phyloP scores from a whole-genome alignment of 2,797 vertebrate genomes.

The Helostoma temminkii region DNA sequence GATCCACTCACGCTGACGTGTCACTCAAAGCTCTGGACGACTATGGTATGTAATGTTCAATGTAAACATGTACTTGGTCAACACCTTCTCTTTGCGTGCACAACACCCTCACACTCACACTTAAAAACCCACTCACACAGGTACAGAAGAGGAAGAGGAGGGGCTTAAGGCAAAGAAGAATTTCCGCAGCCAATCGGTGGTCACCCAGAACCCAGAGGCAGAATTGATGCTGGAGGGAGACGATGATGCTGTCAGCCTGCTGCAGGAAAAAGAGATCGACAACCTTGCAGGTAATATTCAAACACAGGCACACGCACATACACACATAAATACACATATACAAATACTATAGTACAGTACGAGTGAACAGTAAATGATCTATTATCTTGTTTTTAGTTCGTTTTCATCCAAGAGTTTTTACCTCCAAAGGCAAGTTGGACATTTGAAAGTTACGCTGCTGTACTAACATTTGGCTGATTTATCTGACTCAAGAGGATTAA shows the following conservation, averaged over 20 bases:
- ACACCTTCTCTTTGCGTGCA: not conserved
- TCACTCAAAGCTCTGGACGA: slow-evolving; percentile 92
- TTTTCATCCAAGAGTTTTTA: slow-evolving; percentile 92
- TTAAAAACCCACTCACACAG: slow-evolving; percentile 70
- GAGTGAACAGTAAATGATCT: slow-evolving; percentile 46
- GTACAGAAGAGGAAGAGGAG: slow-evolving; percentile 91
- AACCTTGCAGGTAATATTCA: slow-evolving; percentile 92
- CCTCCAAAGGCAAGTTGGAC: slow-evolving; percentile 94
- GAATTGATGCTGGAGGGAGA: slow-evolving; percentile 99
- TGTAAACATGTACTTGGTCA: not conserved
- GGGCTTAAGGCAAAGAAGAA: slow-evolving; percentile 92
- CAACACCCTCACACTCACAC: not conserved
- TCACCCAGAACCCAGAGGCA: slow-evolving; percentile 94
- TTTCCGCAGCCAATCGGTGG: slow-evolving; percentile 94
- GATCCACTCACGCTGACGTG: slow-evolving; percentile 94
- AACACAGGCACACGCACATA: not conserved
- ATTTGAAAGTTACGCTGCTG: slow-evolving; percentile 73
- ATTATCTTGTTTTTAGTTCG: slow-evolving; percentile 84
- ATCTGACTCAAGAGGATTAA: slow-evolving; percentile 20
- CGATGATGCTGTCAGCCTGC: slow-evolving; percentile 95
- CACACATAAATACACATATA: not conserved
- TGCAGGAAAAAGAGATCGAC: slow-evolving; percentile 99
- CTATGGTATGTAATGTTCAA: slow-evolving; percentile 88
- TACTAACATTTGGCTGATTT: slow-evolving; percentile 63
- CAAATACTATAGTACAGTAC: not conserved